phyloP scores from a whole-genome alignment of 2,888 invertebrate species.

The Dryadula phaetusa region DNA sequence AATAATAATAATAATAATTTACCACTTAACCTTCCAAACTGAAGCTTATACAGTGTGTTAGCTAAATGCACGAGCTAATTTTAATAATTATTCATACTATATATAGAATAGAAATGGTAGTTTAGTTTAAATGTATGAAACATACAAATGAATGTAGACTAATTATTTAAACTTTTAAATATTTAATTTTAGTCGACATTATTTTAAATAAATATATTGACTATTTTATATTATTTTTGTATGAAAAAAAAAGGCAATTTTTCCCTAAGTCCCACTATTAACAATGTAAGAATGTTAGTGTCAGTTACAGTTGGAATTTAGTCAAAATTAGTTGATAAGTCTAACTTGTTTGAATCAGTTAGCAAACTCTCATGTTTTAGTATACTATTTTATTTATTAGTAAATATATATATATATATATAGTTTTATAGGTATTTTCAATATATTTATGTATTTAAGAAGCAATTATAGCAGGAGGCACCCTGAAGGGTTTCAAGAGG shows the following conservation, averaged over 20 bases:
- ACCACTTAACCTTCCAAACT: too few species aligned
- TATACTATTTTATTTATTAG: neutral
- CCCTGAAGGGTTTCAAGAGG: neutral
- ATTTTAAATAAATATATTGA: too few species aligned
- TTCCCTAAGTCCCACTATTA: neutral
- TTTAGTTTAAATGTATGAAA: slow-evolving; percentile 13
- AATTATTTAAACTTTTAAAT: neutral
- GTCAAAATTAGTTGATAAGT: neutral
- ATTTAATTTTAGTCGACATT: too few species aligned
- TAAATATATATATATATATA: too few species aligned
- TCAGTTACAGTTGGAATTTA: neutral
- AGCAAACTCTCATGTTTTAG: neutral
- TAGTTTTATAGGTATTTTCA: neutral
- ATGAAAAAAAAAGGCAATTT: slow-evolving; percentile 13
- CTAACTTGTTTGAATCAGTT: neutral
- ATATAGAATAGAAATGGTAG: neutral
- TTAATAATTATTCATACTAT: neutral
- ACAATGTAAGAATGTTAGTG: neutral
- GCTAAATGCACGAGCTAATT: neutral
- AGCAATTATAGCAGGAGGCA: neutral
- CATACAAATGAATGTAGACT: neutral
- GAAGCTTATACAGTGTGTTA: neutral
- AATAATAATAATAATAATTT: too few species aligned
- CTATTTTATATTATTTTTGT: slow-evolving; percentile 5
- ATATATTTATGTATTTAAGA: neutral